Evolutionary conservation across 2,113 vertebrate genomes (phyloP).

Genomic region (Platichthys flesus): DNA sequence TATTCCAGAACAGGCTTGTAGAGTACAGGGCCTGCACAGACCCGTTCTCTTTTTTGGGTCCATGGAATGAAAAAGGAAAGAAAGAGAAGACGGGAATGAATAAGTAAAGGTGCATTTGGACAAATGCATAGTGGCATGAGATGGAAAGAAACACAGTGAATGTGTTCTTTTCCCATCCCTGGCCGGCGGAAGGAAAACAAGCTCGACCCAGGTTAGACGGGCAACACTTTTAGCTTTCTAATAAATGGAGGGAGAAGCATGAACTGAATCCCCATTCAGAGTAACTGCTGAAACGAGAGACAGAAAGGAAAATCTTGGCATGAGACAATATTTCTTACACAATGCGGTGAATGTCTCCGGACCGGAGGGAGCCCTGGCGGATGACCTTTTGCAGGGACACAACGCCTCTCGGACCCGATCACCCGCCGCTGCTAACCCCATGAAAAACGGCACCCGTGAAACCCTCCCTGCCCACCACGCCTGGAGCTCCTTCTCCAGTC

Average conservation of each 20-base stretch:
- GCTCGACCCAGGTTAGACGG: slow-evolving; percentile 31
- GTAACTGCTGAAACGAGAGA: slow-evolving; percentile 41
- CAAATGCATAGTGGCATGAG: slow-evolving; percentile 62
- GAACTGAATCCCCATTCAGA: slow-evolving; percentile 74
- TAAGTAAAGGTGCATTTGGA: slow-evolving; percentile 70
- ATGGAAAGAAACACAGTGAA: slow-evolving; percentile 76
- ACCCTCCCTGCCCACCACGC: slow-evolving; percentile 16
- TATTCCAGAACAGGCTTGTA: slow-evolving; percentile 58
- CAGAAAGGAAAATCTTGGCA: slow-evolving; percentile 50
- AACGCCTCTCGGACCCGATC: slow-evolving; percentile 19
- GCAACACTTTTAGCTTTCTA: slow-evolving; percentile 72
- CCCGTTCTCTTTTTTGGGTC: slow-evolving; percentile 51
- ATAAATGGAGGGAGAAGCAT: slow-evolving; percentile 61
- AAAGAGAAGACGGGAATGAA: slow-evolving; percentile 52
- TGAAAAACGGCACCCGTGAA: slow-evolving; percentile 28
- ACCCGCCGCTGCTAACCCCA: slow-evolving; percentile 30
- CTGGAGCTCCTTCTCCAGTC: slow-evolving; percentile 39
- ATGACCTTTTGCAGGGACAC: slow-evolving; percentile 66
- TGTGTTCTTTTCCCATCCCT: slow-evolving; percentile 69
- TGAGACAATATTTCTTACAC: slow-evolving; percentile 70
- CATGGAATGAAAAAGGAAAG: slow-evolving; percentile 49
- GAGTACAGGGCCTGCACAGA: slow-evolving; percentile 65
- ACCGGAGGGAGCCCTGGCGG: slow-evolving; percentile 44
- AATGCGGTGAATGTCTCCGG: slow-evolving; percentile 69
- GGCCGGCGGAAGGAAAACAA: slow-evolving; percentile 66